Percentiles rank a stretch among this genome's conserved stretches.
These are phyloP conservation scores for Ephestia elutella DNA, from an alignment of 1,140 invertebrate genomes.

Conservation along the genomic window DNA sequence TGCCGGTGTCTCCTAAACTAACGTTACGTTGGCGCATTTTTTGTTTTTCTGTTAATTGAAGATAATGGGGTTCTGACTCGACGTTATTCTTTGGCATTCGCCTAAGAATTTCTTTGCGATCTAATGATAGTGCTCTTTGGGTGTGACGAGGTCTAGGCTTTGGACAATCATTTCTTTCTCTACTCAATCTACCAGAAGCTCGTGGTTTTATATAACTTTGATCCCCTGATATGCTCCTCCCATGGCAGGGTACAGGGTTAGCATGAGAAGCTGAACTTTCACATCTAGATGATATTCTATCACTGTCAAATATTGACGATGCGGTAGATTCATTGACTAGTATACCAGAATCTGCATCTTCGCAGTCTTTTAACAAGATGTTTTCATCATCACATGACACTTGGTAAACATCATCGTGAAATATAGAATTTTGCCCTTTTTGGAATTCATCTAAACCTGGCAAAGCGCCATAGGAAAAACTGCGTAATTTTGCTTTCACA, in stretches of 20 bases:
- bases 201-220: conserved; percentile 58
- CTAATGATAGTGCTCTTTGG: conserved; percentile 72
- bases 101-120: conserved; percentile 72
- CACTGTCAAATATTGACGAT: conserved; percentile 79
- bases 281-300: conserved; percentile 74
- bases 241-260: conserved; percentile 55
- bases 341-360: conserved; percentile 85
- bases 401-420: conserved; percentile 72
- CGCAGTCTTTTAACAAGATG: conserved; percentile 73
- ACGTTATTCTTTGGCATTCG: conserved; percentile 61
- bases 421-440: conserved; percentile 77
- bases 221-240: conserved; percentile 67
- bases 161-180: conserved; percentile 49
- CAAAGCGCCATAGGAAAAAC: conserved; percentile 84
- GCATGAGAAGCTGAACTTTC: conserved; percentile 74
- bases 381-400: conserved; percentile 77
- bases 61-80: conserved; percentile 60
- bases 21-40: conserved; percentile 62
- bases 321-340: conserved; percentile 82
- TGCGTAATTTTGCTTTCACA: conserved; percentile 78
- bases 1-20: conserved; percentile 57
- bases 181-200: conserved; percentile 55
- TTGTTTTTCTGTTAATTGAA: conserved; percentile 67
- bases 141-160: conserved; percentile 54
- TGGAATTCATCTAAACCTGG: conserved; percentile 83